Evolutionary conservation across 2,888 invertebrate species (phyloP), one percentile per base, ranked within the genome.

Genomic region (Rhamphomyia laevipes): DNA sequence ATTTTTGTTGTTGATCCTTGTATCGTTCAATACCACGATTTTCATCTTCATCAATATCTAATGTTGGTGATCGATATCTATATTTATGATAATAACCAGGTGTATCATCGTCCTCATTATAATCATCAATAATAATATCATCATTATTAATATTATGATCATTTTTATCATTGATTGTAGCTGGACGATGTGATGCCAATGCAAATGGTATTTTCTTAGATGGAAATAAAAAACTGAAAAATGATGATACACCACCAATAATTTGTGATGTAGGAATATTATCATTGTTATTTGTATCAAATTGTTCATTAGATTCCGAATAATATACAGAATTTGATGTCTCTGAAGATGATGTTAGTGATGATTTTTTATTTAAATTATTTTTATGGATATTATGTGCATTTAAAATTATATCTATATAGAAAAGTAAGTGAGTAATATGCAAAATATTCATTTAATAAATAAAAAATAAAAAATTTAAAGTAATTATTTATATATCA

Each of bases 191-290:
- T 55, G 66, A 71, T 55, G 72, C 66, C 49, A 70, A 58, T 56
- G 70, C 69, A 51, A 70, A 51, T 27, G 70, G 69, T 59, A 73
- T 67, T 60, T 64, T 65, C 50, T 59, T 57, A 45, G 72, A 74
- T 59, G 79, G 78, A 65, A 77, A 78, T 59, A 80, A 72, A 72
- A 78, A 78, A 67, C 77, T 77, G 56, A 78, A 78, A 57, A 64
- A 67, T 54, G 64, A 67, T 48, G 69, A 68, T 72, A 56, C 73
- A 72, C 61, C 72, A 74, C 70, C 74, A 74, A 66, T 73, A 70
- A 63, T 74, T 70, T 67, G 74, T 65, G 73, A 67, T 67, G 54
- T 65, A 59, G 60, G 66, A 4, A 56, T 72, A 65, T 72, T 70
- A 67, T 71, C 70, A 59, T 45, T 50, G 21, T 52, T 15, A 51